Percentiles rank a stretch among this genome's conserved stretches.
Evolutionary conservation across 1,140 invertebrate genomes (phyloP).

Genomic region (Trigoniulus corallinus): DNA sequence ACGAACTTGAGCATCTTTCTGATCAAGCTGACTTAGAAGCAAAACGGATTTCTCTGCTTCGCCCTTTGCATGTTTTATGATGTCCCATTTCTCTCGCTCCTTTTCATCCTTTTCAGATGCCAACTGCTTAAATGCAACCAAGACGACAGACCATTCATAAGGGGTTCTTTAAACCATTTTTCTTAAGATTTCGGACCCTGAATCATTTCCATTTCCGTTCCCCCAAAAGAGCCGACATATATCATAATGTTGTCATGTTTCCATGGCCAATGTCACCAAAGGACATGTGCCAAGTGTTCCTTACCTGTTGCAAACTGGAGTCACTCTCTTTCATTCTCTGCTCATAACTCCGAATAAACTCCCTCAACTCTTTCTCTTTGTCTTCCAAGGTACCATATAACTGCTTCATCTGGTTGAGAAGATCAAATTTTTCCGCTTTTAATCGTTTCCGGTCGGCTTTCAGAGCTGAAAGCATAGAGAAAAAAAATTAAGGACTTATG

Average conservation of each 20-base stretch:
- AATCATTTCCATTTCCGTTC: too few relatives aligned
- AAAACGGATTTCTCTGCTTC: slow-evolving; percentile 72
- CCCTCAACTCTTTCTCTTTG: slow-evolving; percentile 78
- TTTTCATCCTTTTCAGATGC: slow-evolving; percentile 60
- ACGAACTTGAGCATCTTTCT: slow-evolving; percentile 64
- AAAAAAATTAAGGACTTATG: too few relatives aligned
- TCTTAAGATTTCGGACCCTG: too few relatives aligned
- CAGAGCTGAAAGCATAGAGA: slow-evolving; percentile 34
- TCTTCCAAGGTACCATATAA: slow-evolving; percentile 83
- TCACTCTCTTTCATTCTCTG: slow-evolving; percentile 62
- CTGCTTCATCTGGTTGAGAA: slow-evolving; percentile 87
- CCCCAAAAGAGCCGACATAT: too few relatives aligned
- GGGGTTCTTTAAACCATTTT: too few relatives aligned
- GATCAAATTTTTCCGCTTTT: slow-evolving; percentile 83
- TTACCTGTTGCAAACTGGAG: slow-evolving; percentile 39
- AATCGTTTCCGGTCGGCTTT: slow-evolving; percentile 77
- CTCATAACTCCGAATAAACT: slow-evolving; percentile 88
- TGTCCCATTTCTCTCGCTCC: slow-evolving; percentile 71
- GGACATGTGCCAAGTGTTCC: too few relatives aligned
- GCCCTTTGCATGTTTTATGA: slow-evolving; percentile 69
- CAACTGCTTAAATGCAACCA: slow-evolving; percentile 38
- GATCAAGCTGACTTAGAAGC: slow-evolving; percentile 65
- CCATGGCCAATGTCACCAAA: too few relatives aligned
- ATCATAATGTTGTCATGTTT: too few relatives aligned
- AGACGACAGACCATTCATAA: too few relatives aligned